Conservation (phyloP, 2,113 vertebrate species). For the Apodemus sylvaticus region DNA sequence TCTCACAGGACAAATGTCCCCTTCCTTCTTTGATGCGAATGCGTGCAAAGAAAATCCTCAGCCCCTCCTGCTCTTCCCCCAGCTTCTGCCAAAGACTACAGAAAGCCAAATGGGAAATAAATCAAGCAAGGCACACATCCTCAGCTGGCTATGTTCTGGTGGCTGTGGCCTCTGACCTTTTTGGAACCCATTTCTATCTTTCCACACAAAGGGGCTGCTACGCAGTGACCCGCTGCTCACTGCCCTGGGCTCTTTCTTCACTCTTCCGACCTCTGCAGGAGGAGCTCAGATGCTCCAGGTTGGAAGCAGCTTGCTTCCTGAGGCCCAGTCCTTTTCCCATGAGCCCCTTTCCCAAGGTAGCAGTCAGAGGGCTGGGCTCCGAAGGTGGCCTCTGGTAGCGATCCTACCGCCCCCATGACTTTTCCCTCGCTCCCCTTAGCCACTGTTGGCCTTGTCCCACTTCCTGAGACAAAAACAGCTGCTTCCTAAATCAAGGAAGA, state of each 20-base stretch:
- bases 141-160: background rate
- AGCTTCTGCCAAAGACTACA: background rate
- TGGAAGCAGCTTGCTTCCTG: background rate
- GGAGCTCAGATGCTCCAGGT: background rate
- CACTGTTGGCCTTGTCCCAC: background rate
- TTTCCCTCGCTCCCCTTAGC: conserved; percentile 34
- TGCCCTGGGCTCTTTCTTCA: background rate
- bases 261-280: background rate
- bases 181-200: background rate
- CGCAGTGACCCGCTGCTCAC: background rate
- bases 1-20: background rate
- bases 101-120: background rate
- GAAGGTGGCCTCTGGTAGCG: background rate
- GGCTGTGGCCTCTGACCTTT: background rate
- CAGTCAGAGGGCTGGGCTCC: background rate
- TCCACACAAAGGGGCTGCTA: background rate
- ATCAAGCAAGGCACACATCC: background rate
- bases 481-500: conserved; percentile 31
- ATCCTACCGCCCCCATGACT: background rate
- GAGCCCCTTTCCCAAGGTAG: accelerated
- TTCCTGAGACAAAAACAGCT: conserved; percentile 71
- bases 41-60: background rate
- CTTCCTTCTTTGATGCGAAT: background rate
- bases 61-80: background rate
- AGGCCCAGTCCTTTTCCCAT: background rate